A percentile compares a stretch with the other conserved stretches of the same genome.
Evolutionary conservation across 2,888 invertebrate genomes (phyloP).

Genomic region (Ellobium chinense): DNA sequence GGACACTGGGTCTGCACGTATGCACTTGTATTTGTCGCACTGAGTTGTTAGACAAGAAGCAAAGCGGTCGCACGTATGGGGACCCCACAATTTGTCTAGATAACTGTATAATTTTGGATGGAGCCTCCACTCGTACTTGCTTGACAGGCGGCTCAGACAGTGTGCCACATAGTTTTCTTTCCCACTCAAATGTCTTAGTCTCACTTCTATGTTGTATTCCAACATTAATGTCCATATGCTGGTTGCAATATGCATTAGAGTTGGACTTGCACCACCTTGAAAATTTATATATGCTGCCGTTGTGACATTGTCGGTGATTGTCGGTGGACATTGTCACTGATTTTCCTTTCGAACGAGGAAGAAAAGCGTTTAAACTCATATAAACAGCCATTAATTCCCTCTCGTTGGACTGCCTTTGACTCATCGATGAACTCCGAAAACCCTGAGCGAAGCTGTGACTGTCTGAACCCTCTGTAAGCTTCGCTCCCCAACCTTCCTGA

Average conservation of each 20-base stretch:
- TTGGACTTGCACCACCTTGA: neutral
- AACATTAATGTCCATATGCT: slow-evolving; percentile 9
- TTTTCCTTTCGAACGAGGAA: neutral
- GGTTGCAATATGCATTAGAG: neutral
- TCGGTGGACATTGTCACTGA: neutral
- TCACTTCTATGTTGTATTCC: neutral
- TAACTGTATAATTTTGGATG: neutral
- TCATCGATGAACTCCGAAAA: neutral
- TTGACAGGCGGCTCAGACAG: neutral
- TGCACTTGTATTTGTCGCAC: slow-evolving; percentile 8
- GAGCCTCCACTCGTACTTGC: slow-evolving; percentile 3
- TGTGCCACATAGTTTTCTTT: neutral
- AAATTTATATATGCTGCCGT: slow-evolving; percentile 9
- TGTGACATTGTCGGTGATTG: slow-evolving; percentile 13
- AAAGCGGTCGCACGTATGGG: slow-evolving; percentile 27
- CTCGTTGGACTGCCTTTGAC: neutral
- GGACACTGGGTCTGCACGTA: neutral
- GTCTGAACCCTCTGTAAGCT: neutral
- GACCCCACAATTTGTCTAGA: slow-evolving; percentile 24
- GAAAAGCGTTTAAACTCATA: neutral
- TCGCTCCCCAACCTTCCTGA: neutral
- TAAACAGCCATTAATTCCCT: slow-evolving; percentile 12
- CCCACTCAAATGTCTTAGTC: neutral
- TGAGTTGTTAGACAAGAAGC: neutral
- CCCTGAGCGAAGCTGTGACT: slow-evolving; percentile 18